Evolutionary conservation across 37 sponge, comb jelly and placozoan species (phyloP), one percentile per base, ranked within the genome.

Genomic region (Lycopodina hypogea): DNA sequence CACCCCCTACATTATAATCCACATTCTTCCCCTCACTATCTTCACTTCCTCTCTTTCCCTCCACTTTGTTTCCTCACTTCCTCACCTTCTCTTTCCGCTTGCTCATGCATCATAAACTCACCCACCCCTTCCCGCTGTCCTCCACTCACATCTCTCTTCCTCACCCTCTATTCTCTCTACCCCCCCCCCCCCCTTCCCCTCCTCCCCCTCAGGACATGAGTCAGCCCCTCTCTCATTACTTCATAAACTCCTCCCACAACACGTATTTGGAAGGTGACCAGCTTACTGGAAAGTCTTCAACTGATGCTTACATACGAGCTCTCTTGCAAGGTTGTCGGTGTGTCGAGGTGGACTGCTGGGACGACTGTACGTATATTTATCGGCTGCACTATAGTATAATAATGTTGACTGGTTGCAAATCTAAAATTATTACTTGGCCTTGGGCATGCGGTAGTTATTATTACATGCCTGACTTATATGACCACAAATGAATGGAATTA

Each of bases 191-290:
- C 6, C 75, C 29, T 58, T 19, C 22, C 60, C 30, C 58, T 29
- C 75, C 60, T 18, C 38, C 59, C 75, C 57, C 59, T 56, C 71
- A 94, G 85, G 94, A 93, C 71, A 93, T 93, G 97, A 69, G 73
- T 19, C 96, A 85, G 68, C 97, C 97, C 28, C 84, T 96, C 26
- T 87, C 92, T 42, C 97, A 96, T 77, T 96, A 96, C 81, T 96
- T 85, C 72, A 93, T 96, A 45, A 93, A 94, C 75, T 96, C 95
- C 42, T 85, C 87, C 51, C 97, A 96, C 74, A 96, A 96, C 84
- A 94, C 97, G 19, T 98, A 94, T 71, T 78, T 96, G 57, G 82
- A 83, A 72, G 96, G 72, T 0, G 88, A 96, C 63, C 96, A 96
- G 80, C 51, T 93, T 0, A 78, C 67, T 1, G 95, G 96, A 3